A percentile compares a stretch with the other conserved stretches of the same genome.
These are phyloP conservation scores for Cephus runcator DNA, from an alignment of 2,888 invertebrate species.

Conservation along the genomic window DNA sequence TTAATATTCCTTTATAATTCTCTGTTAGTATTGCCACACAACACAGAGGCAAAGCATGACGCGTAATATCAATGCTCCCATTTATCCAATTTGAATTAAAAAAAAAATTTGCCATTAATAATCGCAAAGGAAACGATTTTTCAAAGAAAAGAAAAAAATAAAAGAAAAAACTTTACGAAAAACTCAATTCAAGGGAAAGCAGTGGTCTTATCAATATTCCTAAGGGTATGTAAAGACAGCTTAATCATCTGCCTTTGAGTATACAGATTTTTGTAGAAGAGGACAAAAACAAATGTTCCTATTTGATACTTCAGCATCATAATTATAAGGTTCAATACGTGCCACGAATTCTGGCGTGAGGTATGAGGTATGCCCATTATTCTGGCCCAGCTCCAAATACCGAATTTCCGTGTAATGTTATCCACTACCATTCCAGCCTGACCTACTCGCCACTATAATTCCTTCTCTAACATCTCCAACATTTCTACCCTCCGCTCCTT, in stretches of 20 bases:
- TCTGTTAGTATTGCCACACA: background rate
- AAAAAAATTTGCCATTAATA: background rate
- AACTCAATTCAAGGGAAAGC: background rate
- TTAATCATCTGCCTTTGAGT: background rate
- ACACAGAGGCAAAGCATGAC: background rate
- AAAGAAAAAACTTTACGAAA: background rate
- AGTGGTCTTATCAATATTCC: background rate
- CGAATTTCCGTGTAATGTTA: background rate
- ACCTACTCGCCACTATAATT: background rate
- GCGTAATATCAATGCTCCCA: background rate
- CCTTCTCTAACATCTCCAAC: background rate
- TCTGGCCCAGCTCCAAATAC: constrained; percentile 50
- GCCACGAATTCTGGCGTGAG: constrained; percentile 40
- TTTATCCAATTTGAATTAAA: background rate
- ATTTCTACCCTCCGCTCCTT: background rate
- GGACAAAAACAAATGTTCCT: background rate
- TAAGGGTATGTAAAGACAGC: background rate
- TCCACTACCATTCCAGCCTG: background rate
- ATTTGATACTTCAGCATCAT: background rate
- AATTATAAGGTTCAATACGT: constrained; percentile 7
- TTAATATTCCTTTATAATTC: background rate
- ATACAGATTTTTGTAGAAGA: background rate
- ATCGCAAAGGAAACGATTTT: background rate
- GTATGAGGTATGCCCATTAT: constrained; percentile 27
- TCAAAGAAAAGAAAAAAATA: background rate